Evolutionary conservation across 2,797 vertebrate genomes (phyloP), one percentile per base, ranked within the genome.

Genomic region (Anabacerthia variegaticeps): DNA sequence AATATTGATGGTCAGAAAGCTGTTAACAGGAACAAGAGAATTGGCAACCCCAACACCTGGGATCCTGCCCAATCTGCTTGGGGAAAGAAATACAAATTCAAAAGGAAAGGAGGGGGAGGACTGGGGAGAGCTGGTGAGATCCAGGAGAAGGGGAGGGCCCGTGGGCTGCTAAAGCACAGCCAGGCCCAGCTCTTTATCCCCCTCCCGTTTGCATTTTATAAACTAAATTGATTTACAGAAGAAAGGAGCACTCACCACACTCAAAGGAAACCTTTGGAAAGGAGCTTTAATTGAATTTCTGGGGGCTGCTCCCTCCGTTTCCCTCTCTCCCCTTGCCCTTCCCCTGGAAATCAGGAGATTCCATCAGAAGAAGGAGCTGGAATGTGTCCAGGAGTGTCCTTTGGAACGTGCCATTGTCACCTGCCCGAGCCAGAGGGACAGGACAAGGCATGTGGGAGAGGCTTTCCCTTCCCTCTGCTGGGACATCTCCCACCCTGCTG

Each of bases 281-380:
- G 89, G 66, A 90, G 84, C 72, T 90, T 93, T 93, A 85, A 95
- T 83, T 85, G 95, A 59, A 85, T 93, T 93, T 72, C 83, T 65
- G 73, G 83, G 89, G 80, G 63, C 68, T 72, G 89, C 62, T 78
- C 75, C 84, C 58, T 39, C 83, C 2, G 2, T 58, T 85, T 46
- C 58, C 34, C 12, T n/a, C 17, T 46, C 63, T 49, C 23, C 5
- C 27, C 44, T 32, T 15, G 41, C 17, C 51, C 62, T 39, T 10
- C 56, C 43, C 23, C 80, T 68, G 49, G 16, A 83, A 51, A 83
- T 55, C 92, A 39, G 68, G 7, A 17, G 9, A 15, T 68, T 21
- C 23, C 68, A 85, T 32, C 63, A 26, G 77, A 73, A 82, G 34
- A 63, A 72, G 44, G 18, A 79, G 76, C 72, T 67, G 85, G 81